Evolutionary conservation across 2,797 vertebrate genomes (phyloP), one percentile per base, ranked within the genome.

Genomic region (Anableps anableps): DNA sequence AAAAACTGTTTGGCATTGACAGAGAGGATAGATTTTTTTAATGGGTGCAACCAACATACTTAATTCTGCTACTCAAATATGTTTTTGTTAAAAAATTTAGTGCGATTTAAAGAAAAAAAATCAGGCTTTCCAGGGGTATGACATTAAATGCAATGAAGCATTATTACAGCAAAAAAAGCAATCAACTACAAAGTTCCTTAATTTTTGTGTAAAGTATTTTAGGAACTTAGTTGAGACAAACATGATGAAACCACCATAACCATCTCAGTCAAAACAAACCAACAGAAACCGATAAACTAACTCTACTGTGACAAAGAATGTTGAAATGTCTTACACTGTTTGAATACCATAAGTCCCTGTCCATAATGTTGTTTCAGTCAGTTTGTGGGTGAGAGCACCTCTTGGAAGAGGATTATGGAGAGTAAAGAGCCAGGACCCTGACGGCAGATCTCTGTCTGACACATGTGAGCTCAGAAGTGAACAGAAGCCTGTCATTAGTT

Each of bases 401-500:
- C 75, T 68, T 14, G 47, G 53, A 53, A 47, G 58, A 80, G 78
- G 75, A 43, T 8, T 50, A 77, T 41, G 38, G 60, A 74, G 72
- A 78, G 85, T 85, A 64, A 88, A 87, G 84, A 80, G 81, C 85
- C 80, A 81, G 50, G 66, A 74, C 79, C 84, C 79, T 78, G 74
- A 85, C 55, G 77, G 41, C 75, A 82, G 73, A 73, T 81, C 76
- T 76, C 73, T 71, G 83, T 90, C 64, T 71, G 58, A 91, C 91
- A 94, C 78, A 80, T 88, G 88, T 86, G 79, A 87, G 80, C 74
- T 80, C 72, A 91, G 23, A 66, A 79, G 74, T 80, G 48, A 70
- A 71, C n/a, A 48, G n/a, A 83, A 64, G 72, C 76, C 80, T 89
- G 78, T 87, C 82, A 89, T 93, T 92, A 90, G 85, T 86, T 86